phyloP scores from a whole-genome alignment of 2,888 invertebrate genomes.

The Phrixothrix hirtus region DNA sequence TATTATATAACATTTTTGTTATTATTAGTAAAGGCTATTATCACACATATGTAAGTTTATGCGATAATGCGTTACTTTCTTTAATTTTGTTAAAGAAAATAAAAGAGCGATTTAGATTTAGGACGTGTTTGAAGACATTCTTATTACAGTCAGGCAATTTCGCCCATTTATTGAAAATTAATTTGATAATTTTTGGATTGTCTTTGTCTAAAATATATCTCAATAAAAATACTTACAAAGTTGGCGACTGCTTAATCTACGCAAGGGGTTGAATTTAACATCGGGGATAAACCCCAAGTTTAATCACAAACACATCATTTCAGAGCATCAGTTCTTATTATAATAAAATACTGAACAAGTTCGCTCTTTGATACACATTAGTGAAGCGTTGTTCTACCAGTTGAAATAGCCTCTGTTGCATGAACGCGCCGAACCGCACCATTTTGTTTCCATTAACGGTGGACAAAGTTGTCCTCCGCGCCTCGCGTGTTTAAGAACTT shows the following conservation, averaged over 20 bases:
- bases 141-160: conserved; percentile 6
- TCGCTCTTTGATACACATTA: conserved; percentile 20
- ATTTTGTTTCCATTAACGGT: conserved; percentile 80
- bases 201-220: conserved; percentile 26
- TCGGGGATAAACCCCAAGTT: conserved; percentile 23
- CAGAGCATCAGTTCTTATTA: conserved; percentile 23
- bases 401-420: conserved; percentile 68
- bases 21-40: conserved; percentile 26
- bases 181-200: conserved; percentile 21
- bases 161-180: conserved; percentile 13
- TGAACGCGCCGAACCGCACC: conserved; percentile 80
- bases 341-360: conserved; percentile 19
- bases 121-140: conserved; percentile 22
- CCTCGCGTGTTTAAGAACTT: conserved; percentile 75
- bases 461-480: conserved; percentile 84
- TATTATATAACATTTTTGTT: conserved; percentile 20
- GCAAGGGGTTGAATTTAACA: conserved; percentile 26
- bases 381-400: conserved; percentile 55
- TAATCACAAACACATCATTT: conserved; percentile 28
- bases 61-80: conserved; percentile 26
- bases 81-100: conserved; percentile 28
- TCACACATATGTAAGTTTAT: conserved; percentile 31
- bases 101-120: conserved; percentile 18
- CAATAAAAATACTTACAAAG: conserved; percentile 23
- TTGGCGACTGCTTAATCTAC: conserved; percentile 25